Evolutionary conservation across 2,888 invertebrate genomes (phyloP).

Genomic region (Troides helena): DNA sequence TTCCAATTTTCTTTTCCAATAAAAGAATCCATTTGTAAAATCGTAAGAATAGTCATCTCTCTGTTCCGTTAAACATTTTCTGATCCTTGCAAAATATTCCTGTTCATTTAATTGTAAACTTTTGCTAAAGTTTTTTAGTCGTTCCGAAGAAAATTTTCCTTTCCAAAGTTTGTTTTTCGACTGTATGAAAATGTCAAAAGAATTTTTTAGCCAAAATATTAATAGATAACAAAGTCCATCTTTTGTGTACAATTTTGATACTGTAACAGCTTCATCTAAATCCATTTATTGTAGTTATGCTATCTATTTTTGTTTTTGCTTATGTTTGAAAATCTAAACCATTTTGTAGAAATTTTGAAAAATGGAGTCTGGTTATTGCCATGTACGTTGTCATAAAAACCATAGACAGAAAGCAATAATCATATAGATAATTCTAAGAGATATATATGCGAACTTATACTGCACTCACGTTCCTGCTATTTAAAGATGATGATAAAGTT

Average conservation of each 20-base stretch:
- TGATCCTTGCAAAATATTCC: constrained; percentile 48
- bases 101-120: constrained; percentile 52
- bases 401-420: background rate
- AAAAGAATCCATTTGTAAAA: constrained; percentile 62
- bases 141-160: constrained; percentile 58
- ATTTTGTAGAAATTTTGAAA: background rate
- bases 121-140: constrained; percentile 56
- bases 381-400: background rate
- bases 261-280: constrained; percentile 53
- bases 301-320: background rate
- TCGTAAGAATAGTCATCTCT: constrained; percentile 55
- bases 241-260: constrained; percentile 50
- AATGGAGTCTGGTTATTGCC: background rate
- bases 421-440: background rate
- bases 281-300: constrained; percentile 44
- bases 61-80: constrained; percentile 49
- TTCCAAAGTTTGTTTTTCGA: constrained; percentile 52
- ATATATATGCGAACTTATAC: too few relatives aligned
- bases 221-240: constrained; percentile 49
- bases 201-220: constrained; percentile 56
- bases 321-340: background rate
- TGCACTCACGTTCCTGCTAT: too few relatives aligned
- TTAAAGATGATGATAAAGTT: too few relatives aligned
- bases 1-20: constrained; percentile 57
- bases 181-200: constrained; percentile 59